These are phyloP conservation scores for Falco rusticolus DNA, from an alignment of 2,797 vertebrate species.

Conservation along the genomic window DNA sequence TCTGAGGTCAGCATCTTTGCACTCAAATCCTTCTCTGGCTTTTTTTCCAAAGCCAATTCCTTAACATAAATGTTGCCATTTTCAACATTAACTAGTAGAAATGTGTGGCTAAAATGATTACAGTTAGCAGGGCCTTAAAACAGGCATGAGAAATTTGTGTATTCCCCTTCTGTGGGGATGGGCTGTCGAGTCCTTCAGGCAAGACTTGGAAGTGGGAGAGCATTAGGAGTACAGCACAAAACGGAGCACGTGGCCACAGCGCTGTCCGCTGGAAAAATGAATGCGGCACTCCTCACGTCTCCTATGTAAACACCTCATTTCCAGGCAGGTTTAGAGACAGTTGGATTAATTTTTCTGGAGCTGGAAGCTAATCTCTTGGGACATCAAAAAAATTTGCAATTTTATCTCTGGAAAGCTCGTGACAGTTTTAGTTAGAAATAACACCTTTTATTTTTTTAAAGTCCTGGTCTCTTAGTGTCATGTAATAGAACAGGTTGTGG, in stretches of 20 bases:
- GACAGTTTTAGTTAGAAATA: not conserved
- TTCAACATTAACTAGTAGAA: not conserved
- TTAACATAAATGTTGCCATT: not conserved
- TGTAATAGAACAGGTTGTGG: not conserved
- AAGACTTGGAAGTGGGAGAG: not conserved
- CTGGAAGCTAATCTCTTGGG: not conserved
- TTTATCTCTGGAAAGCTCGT: not conserved
- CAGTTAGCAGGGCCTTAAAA: not conserved
- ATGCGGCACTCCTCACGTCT: rapidly evolving
- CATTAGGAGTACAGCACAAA: not conserved
- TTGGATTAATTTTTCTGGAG: not conserved
- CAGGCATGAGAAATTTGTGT: not conserved
- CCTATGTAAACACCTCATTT: not conserved
- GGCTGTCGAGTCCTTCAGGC: not conserved
- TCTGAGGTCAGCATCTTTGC: not conserved
- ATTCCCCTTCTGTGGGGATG: not conserved
- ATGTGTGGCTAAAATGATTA: not conserved
- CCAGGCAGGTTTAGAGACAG: not conserved
- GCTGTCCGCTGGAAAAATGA: not conserved
- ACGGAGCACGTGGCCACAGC: rapidly evolving
- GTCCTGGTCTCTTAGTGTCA: not conserved
- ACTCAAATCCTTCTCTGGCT: not conserved
- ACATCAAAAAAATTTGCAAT: not conserved
- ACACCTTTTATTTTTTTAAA: not conserved
- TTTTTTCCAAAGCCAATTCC: not conserved